Evolutionary conservation across 2,888 invertebrate species (phyloP), one percentile per base, ranked within the genome.

Genomic region (Neoscelio sp.): DNA sequence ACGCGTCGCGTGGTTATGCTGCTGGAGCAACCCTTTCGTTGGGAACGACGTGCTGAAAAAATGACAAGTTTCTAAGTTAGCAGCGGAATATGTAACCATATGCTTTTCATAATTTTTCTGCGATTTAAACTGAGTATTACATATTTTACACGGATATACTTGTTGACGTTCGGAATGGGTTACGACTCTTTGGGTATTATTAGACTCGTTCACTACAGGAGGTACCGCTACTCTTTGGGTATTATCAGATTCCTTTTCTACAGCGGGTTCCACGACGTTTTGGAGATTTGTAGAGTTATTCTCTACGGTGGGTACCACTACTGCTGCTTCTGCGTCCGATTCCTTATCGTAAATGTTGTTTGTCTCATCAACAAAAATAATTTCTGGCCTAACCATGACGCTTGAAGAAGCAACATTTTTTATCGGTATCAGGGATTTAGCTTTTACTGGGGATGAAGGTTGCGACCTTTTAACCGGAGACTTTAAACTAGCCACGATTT

Each of bases 61-160:
- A 8, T 35, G 38, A 18, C 80, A 80, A 4, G 2, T 1, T 26
- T 50, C 50, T 1, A 13, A 28, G 13, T 40, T 65, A 2, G 30
- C 33, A 0, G 8, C 10, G 8, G 2, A 18, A 18, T 60, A 80
- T 0, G 30, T 30, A 12, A 62, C 70, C 0, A 1, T 1, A 23
- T 80, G 80, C n/a, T 70, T 80, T 3, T 60, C 48, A 26, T 30
- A 75, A 35, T 77, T 80, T 0, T 33, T 15, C 0, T 10, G 5
- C 1, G 68, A 78, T 56, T 75, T 73, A 17, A 80, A 80, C n/a
- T 78, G 50, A 0, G 77, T 71, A 1, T 74, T 48, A 23, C 80
- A 80, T 15, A 67, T 28, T 1, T 0, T 1, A 50, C 80, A 80
- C 0, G 80, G 80, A 15, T 12, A 80, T 4, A 48, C n/a, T 7